Percentiles rank a stretch among this genome's conserved stretches.
Evolutionary conservation across 2,888 invertebrate species (phyloP).

Genomic region (Drosophila lacicola): DNA sequence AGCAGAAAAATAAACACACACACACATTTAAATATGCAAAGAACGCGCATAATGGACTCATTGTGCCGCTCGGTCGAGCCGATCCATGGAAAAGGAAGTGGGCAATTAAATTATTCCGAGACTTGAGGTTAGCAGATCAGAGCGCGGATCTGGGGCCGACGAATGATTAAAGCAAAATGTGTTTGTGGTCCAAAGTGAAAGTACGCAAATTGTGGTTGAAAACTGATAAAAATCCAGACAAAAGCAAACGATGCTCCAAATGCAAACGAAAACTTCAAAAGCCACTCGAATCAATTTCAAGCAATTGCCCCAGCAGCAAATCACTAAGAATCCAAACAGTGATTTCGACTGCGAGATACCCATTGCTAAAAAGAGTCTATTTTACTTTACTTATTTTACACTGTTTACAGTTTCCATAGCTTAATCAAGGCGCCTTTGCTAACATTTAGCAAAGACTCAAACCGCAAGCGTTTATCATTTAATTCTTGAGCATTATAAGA

Average conservation of each 20-base stretch:
- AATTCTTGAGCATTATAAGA: too few relatives aligned
- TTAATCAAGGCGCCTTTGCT: too few relatives aligned
- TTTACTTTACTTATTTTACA: too few relatives aligned
- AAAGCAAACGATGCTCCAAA: conserved; percentile 17
- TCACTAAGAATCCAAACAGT: conserved; percentile 3
- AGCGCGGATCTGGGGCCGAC: conserved; percentile 17
- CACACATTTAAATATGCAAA: conserved; percentile 23
- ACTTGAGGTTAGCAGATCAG: conserved; percentile 70
- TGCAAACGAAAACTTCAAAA: conserved; percentile 53
- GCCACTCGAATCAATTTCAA: conserved; percentile 37
- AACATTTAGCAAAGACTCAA: too few relatives aligned
- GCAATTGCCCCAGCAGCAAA: conserved; percentile 21
- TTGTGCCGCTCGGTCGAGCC: conserved; percentile 47
- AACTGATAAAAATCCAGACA: conserved; percentile 13
- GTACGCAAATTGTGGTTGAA: conserved; percentile 45
- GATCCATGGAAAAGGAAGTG: conserved; percentile 66
- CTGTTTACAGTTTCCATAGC: too few relatives aligned
- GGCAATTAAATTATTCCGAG: conserved; percentile 70
- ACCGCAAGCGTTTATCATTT: too few relatives aligned
- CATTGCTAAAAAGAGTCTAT: neutral
- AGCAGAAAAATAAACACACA: conserved; percentile 14
- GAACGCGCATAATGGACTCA: conserved; percentile 66
- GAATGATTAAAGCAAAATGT: conserved; percentile 57
- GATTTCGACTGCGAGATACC: conserved; percentile 7
- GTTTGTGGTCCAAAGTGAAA: conserved; percentile 59